Evolutionary conservation across 2,888 invertebrate species (phyloP).

Genomic region (Plagodis dolabraria): DNA sequence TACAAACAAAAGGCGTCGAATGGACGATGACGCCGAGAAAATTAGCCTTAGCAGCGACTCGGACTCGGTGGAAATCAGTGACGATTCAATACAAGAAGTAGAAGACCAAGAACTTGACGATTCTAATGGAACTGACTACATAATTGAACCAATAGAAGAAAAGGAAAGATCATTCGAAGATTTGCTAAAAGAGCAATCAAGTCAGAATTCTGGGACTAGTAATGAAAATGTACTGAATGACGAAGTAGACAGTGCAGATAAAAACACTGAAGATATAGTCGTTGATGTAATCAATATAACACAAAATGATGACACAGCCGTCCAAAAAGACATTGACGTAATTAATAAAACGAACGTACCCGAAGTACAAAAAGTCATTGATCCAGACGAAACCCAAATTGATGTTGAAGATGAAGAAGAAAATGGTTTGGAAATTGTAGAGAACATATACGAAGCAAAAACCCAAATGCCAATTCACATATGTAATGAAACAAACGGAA

Average conservation of each 20-base stretch:
- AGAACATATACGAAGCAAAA: conserved; percentile 51
- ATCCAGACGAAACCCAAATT: too few species aligned
- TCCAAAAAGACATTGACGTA: not conserved
- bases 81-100: conserved; percentile 50
- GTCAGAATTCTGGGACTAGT: not conserved
- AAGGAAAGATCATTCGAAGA: not conserved
- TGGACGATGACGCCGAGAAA: conserved; percentile 53
- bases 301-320: conserved; percentile 14
- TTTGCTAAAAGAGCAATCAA: not conserved
- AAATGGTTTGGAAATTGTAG: conserved; percentile 7
- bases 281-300: conserved; percentile 1
- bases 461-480: conserved; percentile 59
- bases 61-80: conserved; percentile 57
- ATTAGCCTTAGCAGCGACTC: conserved; percentile 72
- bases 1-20: conserved; percentile 53
- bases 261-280: conserved; percentile 1
- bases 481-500: conserved; percentile 54
- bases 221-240: not conserved
- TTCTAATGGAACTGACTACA: conserved; percentile 19
- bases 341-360: too few species aligned
- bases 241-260: conserved; percentile 1
- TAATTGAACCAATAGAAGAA: conserved; percentile 12
- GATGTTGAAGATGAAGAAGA: too few species aligned
- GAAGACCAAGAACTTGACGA: conserved; percentile 15
- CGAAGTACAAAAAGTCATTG: too few species aligned